Percentiles rank a stretch among this genome's conserved stretches.
phyloP scores from a whole-genome alignment of 2,888 invertebrate genomes.

The Hydroisotoma schaefferi region DNA sequence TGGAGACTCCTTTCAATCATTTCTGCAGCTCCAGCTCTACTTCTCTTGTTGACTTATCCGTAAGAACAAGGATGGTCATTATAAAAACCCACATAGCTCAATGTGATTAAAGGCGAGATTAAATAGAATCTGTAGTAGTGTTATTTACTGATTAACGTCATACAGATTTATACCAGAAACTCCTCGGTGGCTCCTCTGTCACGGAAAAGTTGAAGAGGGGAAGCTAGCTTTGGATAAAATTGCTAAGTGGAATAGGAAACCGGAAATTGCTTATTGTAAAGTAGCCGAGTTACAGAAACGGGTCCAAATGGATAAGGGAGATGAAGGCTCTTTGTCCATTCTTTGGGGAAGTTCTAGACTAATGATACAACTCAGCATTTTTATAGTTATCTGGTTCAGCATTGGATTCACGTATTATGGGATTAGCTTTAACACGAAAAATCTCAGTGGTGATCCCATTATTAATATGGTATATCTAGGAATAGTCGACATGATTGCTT shows the following conservation, averaged over 20 bases:
- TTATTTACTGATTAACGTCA: too few species aligned
- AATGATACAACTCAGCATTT: conserved; percentile 14
- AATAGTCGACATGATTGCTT: conserved; percentile 21
- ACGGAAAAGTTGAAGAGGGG: conserved; percentile 26
- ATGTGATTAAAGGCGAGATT: background rate
- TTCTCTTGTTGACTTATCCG: conserved; percentile 11
- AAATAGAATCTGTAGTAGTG: too few species aligned
- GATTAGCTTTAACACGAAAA: conserved; percentile 28
- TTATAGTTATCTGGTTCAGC: conserved; percentile 24
- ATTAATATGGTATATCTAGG: conserved; percentile 31
- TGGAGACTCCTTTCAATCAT: conserved; percentile 8
- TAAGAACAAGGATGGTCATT: background rate
- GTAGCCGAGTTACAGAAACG: background rate
- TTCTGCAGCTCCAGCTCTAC: background rate
- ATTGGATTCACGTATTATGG: conserved; percentile 26
- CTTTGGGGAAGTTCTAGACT: conserved; percentile 10
- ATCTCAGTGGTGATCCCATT: conserved; percentile 32
- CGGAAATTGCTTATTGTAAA: background rate
- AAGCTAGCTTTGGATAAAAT: conserved; percentile 21
- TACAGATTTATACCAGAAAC: conserved; percentile 34
- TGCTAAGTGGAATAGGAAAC: conserved; percentile 30
- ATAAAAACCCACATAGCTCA: background rate
- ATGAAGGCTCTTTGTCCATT: background rate
- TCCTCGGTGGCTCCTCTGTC: conserved; percentile 36
- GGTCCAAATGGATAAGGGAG: background rate